Conservation (phyloP, 2,797 vertebrate species). For the Alosa sapidissima region DNA sequence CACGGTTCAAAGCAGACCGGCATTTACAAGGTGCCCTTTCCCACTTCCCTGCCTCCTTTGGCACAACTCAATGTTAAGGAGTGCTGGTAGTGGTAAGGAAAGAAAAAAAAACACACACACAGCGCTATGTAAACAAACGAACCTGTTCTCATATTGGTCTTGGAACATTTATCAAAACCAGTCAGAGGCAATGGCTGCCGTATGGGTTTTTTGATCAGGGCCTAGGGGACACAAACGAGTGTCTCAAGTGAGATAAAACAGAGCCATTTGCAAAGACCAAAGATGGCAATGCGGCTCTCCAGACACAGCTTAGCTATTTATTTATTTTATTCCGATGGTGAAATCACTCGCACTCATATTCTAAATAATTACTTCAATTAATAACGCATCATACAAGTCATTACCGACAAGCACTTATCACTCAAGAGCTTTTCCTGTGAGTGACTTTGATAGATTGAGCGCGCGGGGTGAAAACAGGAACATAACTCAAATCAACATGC, state of each 20-base stretch:
- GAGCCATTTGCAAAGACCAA: not conserved
- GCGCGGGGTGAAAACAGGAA: slow-evolving; percentile 52
- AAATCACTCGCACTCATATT: slow-evolving; percentile 41
- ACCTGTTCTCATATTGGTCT: not conserved
- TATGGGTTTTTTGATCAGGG: not conserved
- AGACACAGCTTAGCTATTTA: not conserved
- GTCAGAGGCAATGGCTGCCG: not conserved
- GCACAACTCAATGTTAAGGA: not conserved
- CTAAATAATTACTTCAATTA: slow-evolving; percentile 69
- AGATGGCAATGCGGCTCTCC: not conserved
- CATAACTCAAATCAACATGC: slow-evolving; percentile 49
- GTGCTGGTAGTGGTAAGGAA: not conserved
- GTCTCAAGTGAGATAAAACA: not conserved
- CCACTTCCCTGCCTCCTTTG: not conserved
- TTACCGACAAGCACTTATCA: slow-evolving; percentile 60
- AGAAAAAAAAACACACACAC: not conserved
- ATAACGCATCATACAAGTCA: slow-evolving; percentile 61
- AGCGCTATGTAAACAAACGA: not conserved
- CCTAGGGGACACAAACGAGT: not conserved
- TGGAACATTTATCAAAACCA: slow-evolving; percentile 3
- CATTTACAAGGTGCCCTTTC: slow-evolving; percentile 18
- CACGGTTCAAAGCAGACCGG: not conserved
- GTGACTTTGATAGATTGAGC: slow-evolving; percentile 64
- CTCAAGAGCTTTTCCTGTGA: slow-evolving; percentile 36
- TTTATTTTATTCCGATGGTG: slow-evolving; percentile 3